Evolutionary conservation across 2,113 vertebrate genomes (phyloP), one percentile per base, ranked within the genome.

Genomic region (Perognathus longimembris): DNA sequence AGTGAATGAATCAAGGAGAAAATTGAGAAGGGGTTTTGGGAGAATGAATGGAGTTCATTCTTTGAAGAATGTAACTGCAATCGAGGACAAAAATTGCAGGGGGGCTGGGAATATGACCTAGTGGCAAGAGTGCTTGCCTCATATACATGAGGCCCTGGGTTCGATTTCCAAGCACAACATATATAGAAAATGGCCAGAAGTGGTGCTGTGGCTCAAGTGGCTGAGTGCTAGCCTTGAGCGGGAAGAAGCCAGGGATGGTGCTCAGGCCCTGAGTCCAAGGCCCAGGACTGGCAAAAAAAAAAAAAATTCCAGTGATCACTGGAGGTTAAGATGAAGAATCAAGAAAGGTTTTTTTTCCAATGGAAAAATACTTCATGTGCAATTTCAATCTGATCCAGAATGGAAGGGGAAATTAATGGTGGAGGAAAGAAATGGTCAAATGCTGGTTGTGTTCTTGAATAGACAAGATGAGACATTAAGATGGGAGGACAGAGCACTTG

Each of bases 371-470:
- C 7, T 32, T 69, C 40, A 84, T 28, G 32, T 59, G 26, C 54
- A 75, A 92, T 59, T 94, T 94, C 63, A 84, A 73, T 81, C 12
- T 32, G 30, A 90, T 82, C 14, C 18, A 50, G 45, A 89, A 91
- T 50, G 6, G 84, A 90, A 74, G 20, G 12, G 6, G 5, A 93
- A 90, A 90, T 64, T 36, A 30, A 63, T 84, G 34, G 80, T 64
- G 59, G 45, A 91, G 15, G 36, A 83, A 57, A 80, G 30, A 94
- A 87, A 71, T 17, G 50, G 61, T 70, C 8, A 76, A 75, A 57
- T 73, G 3, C 76, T 78, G 10, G 32, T 42, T 85, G 36, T 1
- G 0, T 70, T 91, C 67, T 61, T 50, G 63, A 83, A 63, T 61
- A 81, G 42, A 80, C 15, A 36, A 75, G 90, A 82, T 75, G 75